These are phyloP conservation scores for Parascotia fuliginaria DNA, from an alignment of 2,888 invertebrate genomes.

Conservation along the genomic window DNA sequence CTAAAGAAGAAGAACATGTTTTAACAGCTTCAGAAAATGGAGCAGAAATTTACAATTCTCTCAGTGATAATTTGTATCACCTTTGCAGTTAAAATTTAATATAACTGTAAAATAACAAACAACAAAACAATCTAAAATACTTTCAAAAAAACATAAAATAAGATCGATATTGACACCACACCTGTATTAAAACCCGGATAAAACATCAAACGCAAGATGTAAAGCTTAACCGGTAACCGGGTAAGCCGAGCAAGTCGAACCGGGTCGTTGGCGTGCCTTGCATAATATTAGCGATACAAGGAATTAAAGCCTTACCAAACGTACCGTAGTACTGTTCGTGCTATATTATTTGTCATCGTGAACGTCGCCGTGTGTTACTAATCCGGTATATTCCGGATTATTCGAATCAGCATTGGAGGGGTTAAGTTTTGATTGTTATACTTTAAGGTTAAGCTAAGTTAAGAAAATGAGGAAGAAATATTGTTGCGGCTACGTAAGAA, in stretches of 20 bases:
- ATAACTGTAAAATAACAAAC: too few species aligned
- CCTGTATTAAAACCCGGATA: constrained; percentile 18
- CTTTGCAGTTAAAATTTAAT: too few species aligned
- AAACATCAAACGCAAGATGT: constrained; percentile 41
- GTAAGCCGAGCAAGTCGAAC: constrained; percentile 38
- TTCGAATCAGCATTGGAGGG: constrained; percentile 10
- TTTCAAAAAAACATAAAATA: not conserved
- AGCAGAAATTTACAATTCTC: too few species aligned
- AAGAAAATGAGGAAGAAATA: not conserved
- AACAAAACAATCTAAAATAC: not conserved
- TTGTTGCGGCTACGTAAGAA: too few species aligned
- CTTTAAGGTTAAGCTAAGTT: constrained; percentile 6
- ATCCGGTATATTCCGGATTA: constrained; percentile 16
- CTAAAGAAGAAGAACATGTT: too few species aligned
- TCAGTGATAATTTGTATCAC: too few species aligned
- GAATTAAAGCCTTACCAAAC: constrained; percentile 40
- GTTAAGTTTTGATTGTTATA: constrained; percentile 11
- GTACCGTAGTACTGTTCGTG: constrained; percentile 24
- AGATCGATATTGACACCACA: constrained; percentile 6
- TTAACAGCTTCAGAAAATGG: too few species aligned
- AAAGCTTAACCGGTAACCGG: constrained; percentile 47
- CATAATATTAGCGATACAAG: constrained; percentile 41
- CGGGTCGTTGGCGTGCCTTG: constrained; percentile 43
- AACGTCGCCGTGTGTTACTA: constrained; percentile 14
- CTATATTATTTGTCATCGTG: constrained; percentile 38